Evolutionary conservation across 2,113 vertebrate species (phyloP).

Genomic region (Ochotona princeps): DNA sequence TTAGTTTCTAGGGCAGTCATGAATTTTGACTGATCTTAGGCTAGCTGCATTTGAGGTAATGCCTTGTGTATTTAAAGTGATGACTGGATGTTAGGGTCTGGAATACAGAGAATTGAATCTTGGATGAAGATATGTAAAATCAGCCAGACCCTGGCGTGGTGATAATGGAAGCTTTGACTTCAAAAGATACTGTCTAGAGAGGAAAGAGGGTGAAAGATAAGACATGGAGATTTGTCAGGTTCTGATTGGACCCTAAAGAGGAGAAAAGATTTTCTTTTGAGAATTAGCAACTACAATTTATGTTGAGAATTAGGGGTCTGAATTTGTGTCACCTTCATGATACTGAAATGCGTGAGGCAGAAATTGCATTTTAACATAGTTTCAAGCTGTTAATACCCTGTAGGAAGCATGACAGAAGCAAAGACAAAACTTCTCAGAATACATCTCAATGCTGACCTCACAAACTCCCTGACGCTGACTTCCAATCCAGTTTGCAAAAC

Average conservation of each 20-base stretch:
- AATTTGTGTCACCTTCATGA: neutral
- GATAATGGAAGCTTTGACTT: neutral
- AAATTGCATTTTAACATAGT: neutral
- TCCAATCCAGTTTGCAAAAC: constrained; percentile 41
- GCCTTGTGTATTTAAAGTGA: neutral
- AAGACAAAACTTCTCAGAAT: neutral
- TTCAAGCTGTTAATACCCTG: neutral
- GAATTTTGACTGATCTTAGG: constrained; percentile 3
- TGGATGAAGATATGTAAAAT: neutral
- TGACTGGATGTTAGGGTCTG: neutral
- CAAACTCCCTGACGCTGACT: neutral
- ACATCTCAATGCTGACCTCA: too few relatives aligned
- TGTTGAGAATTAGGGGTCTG: neutral
- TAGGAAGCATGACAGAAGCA: neutral
- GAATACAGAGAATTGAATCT: constrained; percentile 8
- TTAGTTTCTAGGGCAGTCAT: neutral
- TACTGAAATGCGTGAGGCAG: constrained; percentile 12
- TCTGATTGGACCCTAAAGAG: neutral
- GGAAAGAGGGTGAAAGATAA: neutral
- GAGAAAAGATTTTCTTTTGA: neutral
- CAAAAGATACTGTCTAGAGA: neutral
- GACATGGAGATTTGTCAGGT: neutral
- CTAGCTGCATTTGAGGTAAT: neutral
- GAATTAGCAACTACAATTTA: neutral
- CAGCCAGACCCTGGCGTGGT: neutral